phyloP scores from a whole-genome alignment of 1,140 invertebrate species.

The Eufriesea mexicana region DNA sequence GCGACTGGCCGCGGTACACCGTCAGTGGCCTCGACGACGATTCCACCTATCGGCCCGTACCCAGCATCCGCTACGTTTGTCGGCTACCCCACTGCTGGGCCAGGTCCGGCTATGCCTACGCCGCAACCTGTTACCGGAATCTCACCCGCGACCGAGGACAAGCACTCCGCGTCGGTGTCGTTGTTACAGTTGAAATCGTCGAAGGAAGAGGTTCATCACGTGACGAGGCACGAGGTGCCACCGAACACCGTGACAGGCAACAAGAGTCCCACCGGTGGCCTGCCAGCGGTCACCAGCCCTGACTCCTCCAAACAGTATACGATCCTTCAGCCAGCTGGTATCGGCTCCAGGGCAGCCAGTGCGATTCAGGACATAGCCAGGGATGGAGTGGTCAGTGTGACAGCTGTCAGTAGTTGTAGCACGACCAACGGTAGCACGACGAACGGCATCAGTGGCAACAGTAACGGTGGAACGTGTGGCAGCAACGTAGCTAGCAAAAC shows the following conservation, averaged over 20 bases:
- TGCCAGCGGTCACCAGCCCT: slow-evolving; percentile 81
- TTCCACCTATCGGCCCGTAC: slow-evolving; percentile 84
- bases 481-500: slow-evolving; percentile 54
- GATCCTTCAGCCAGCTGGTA: slow-evolving; percentile 90
- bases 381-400: slow-evolving; percentile 85
- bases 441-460: slow-evolving; percentile 54
- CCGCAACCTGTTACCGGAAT: slow-evolving; percentile 75
- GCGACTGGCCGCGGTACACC: slow-evolving; percentile 73
- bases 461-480: slow-evolving; percentile 51
- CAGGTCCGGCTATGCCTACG: slow-evolving; percentile 75
- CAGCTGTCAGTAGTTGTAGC: slow-evolving; percentile 84
- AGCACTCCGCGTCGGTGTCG: slow-evolving; percentile 76
- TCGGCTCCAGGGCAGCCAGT: slow-evolving; percentile 89
- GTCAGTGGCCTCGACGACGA: slow-evolving; percentile 72
- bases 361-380: slow-evolving; percentile 89
- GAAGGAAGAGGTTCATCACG: slow-evolving; percentile 77
- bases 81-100: slow-evolving; percentile 82
- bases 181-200: slow-evolving; percentile 81
- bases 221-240: slow-evolving; percentile 58
- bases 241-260: slow-evolving; percentile 55
- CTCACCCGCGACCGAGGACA: slow-evolving; percentile 77
- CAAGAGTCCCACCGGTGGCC: slow-evolving; percentile 59
- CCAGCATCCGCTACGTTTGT: slow-evolving; percentile 86
- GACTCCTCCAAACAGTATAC: slow-evolving; percentile 89
- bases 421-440: slow-evolving; percentile 62